Conservation (phyloP, 2,888 invertebrate species). For the Oxycera nigricornis region DNA sequence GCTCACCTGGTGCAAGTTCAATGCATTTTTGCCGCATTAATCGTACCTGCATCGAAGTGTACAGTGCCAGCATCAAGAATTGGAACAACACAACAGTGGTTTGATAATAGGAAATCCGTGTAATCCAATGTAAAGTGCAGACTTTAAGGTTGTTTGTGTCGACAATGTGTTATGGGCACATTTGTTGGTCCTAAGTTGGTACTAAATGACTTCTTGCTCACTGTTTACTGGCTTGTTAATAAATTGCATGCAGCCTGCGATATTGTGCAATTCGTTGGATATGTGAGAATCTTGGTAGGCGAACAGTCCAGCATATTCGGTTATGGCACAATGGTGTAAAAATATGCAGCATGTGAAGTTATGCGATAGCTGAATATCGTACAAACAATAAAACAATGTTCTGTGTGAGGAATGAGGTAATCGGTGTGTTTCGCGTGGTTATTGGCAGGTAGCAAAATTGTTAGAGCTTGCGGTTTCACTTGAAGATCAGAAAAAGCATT, state of each 20-base stretch:
- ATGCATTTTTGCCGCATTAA: neutral
- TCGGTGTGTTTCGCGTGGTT: too few species aligned
- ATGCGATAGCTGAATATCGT: neutral
- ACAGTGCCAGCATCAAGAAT: neutral
- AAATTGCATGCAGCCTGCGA: neutral
- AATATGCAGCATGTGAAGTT: neutral
- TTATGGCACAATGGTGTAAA: neutral
- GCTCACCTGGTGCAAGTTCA: constrained; percentile 2
- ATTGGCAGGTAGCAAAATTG: too few species aligned
- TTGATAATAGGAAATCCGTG: neutral
- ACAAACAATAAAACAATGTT: neutral
- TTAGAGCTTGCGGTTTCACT: neutral
- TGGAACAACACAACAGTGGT: neutral
- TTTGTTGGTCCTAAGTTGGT: neutral
- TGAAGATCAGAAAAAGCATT: neutral
- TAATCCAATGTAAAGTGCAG: neutral
- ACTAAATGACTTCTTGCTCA: neutral
- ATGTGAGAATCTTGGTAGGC: neutral
- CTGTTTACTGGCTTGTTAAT: neutral
- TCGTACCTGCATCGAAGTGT: too few species aligned
- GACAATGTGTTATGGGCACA: neutral
- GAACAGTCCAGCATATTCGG: neutral
- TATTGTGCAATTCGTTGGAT: neutral
- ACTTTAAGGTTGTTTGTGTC: neutral
- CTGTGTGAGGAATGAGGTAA: neutral